Evolutionary conservation across 2,888 invertebrate genomes (phyloP), one percentile per base, ranked within the genome.

Genomic region (Sesia apiformis): DNA sequence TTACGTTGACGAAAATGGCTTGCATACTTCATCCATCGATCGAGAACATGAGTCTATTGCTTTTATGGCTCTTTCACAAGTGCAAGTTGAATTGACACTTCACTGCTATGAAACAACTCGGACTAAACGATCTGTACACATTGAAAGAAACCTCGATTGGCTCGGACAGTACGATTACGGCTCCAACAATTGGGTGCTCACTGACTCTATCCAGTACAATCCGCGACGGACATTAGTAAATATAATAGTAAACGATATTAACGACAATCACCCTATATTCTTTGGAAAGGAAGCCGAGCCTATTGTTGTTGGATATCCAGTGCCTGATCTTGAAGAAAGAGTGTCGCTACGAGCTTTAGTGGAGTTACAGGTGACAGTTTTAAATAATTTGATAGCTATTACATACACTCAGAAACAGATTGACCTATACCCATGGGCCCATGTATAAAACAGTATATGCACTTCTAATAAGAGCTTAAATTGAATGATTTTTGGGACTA

Each of bases 241-340:
- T 58, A 67, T 91, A 51, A 84, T 91, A 56, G 86, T 91, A 1
- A 84, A 85, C 38, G 91, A 91, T 60, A 85, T 86, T n/a, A 91
- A 91, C 62, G 90, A 91, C 60, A 86, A 91, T 60, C 49, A 60
- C 4, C 91, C 91, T 1, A 72, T 81, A 69, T 91, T 91, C 60
- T 59, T 73, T 39, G 76, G 72, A 3, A 79, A 77, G 53, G 78
- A 76, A 56, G 64, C 66, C 6, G 79, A 81, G 58, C 81, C 86
- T 3, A 68, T 90, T 50, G 70, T 69, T 1, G 80, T 90, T 3
- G 91, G 90, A 5, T 91, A 90, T 67, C 91, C 91, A 2, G 60
- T 70, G 42, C 60, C 70, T 38, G 78, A 84, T 46, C 67, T 91
- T 5, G 76, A 81, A 56, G 72, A 78, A 39, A 67, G 69, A 51